A percentile compares a stretch with the other conserved stretches of the same genome.
These are phyloP conservation scores for Danionella dracula DNA, from an alignment of 2,797 vertebrate species.

Conservation along the genomic window DNA sequence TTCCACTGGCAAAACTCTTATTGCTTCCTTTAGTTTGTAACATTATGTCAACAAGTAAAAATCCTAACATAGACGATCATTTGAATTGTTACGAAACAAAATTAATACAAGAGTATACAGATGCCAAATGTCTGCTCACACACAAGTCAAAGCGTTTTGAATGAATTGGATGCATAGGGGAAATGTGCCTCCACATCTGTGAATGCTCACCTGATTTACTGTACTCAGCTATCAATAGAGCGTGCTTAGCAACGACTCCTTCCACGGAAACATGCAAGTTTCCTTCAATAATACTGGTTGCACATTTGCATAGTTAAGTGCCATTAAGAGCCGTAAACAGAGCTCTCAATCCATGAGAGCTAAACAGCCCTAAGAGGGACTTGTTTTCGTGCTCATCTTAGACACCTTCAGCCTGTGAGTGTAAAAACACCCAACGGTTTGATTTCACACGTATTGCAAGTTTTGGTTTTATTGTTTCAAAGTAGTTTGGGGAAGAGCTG, in stretches of 20 bases:
- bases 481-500: background rate
- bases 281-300: background rate
- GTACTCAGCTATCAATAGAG: slow-evolving; percentile 42
- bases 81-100: background rate
- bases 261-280: slow-evolving; percentile 47
- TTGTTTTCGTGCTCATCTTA: slow-evolving; percentile 27
- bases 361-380: slow-evolving; percentile 61
- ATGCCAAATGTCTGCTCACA: background rate
- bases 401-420: background rate
- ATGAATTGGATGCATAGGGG: background rate
- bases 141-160: background rate
- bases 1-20: slow-evolving; percentile 14
- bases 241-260: slow-evolving; percentile 59
- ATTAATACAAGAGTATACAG: no score
- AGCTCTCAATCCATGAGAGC: slow-evolving; percentile 60
- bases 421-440: background rate
- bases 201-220: slow-evolving; percentile 41
- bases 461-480: background rate
- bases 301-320: slow-evolving; percentile 12
- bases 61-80: background rate
- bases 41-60: background rate
- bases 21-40: background rate
- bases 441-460: background rate
- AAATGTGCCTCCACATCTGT: slow-evolving; percentile 16
- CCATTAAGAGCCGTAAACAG: slow-evolving; percentile 55